Evolutionary conservation across 2,888 invertebrate genomes (phyloP).

Genomic region (Temnothorax ravouxi): DNA sequence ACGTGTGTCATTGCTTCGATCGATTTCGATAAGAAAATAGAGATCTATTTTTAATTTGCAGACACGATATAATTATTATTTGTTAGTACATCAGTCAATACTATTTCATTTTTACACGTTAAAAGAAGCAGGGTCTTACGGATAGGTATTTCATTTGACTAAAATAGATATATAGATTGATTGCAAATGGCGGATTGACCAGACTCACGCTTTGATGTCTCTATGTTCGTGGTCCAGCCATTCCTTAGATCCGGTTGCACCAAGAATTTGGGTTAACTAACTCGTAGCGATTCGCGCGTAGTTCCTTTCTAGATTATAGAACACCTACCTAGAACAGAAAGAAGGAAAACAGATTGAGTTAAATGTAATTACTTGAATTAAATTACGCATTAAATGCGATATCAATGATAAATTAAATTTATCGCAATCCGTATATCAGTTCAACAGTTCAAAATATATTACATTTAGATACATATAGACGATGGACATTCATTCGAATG

Average conservation of each 20-base stretch:
- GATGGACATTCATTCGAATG: not conserved
- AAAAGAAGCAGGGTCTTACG: not conserved
- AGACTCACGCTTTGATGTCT: constrained; percentile 17
- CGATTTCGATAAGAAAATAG: not conserved
- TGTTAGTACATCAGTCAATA: not conserved
- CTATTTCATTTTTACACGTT: not conserved
- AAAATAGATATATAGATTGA: not conserved
- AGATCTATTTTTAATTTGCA: not conserved
- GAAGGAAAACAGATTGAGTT: constrained; percentile 21
- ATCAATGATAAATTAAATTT: not conserved
- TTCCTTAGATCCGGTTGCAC: not conserved
- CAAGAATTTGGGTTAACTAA: constrained; percentile 19
- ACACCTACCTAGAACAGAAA: constrained; percentile 45
- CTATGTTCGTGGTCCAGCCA: not conserved
- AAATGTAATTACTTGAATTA: not conserved
- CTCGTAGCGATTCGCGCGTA: not conserved
- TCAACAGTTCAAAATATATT: not conserved
- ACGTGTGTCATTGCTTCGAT: not conserved
- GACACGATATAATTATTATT: not conserved
- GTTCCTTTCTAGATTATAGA: constrained; percentile 28
- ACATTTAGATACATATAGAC: not conserved
- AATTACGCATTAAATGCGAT: not conserved
- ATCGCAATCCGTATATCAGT: not conserved
- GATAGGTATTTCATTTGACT: not conserved
- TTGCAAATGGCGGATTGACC: constrained; percentile 10